Percentiles rank a stretch among this genome's conserved stretches.
phyloP scores from a whole-genome alignment of 2,113 vertebrate genomes.

The Proteles cristata region DNA sequence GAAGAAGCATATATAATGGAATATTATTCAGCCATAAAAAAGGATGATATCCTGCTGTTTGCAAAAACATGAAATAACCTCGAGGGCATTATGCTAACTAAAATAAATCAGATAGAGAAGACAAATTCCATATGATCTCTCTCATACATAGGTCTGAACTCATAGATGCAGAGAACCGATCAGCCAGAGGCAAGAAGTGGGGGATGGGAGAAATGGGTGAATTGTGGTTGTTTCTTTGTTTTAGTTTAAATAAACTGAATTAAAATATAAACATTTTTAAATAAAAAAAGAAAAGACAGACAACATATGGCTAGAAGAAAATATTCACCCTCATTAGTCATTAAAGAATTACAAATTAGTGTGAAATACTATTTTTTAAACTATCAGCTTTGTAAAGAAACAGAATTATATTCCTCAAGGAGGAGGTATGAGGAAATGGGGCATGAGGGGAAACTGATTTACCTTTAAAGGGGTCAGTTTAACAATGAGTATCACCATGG shows the following conservation, averaged over 20 bases:
- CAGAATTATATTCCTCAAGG: not conserved
- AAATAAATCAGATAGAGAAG: not conserved
- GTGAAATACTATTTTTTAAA: not conserved
- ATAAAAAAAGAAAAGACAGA: not conserved
- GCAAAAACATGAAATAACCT: not conserved
- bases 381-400: not conserved
- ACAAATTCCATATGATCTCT: not conserved
- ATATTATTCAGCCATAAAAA: not conserved
- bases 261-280: not conserved
- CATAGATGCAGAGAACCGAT: not conserved
- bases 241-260: not conserved
- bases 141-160: not conserved
- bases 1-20: not conserved
- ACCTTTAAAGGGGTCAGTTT: not conserved
- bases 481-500: too few species aligned
- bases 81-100: not conserved
- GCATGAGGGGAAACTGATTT: not conserved
- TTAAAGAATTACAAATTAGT: conserved; percentile 26
- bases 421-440: not conserved
- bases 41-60: not conserved
- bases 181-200: not conserved
- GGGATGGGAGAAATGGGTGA: not conserved
- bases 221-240: not conserved
- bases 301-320: not conserved
- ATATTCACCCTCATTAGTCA: not conserved